These are phyloP conservation scores for Anguilla marmorata DNA, from an alignment of 2,797 vertebrate species.

Conservation along the genomic window DNA sequence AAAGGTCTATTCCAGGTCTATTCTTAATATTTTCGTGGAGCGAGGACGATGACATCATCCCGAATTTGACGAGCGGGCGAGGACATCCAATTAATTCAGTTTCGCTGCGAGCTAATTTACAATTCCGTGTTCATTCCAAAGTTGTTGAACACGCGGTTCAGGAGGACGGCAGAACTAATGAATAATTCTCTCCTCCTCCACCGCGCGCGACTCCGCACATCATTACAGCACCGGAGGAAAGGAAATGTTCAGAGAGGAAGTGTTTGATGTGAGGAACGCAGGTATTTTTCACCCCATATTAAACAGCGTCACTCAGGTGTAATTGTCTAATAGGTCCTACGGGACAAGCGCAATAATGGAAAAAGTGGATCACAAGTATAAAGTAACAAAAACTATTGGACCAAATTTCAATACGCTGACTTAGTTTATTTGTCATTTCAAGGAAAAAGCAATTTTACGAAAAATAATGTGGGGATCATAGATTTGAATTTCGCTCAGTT, in stretches of 20 bases:
- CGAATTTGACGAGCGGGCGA: conserved; percentile 78
- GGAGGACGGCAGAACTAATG: conserved; percentile 75
- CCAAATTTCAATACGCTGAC: conserved; percentile 35
- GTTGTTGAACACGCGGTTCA: conserved; percentile 77
- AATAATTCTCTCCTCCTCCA: conserved; percentile 81
- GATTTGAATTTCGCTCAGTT: not conserved
- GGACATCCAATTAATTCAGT: conserved; percentile 85
- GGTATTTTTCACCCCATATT: conserved; percentile 76
- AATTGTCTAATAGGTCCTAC: conserved; percentile 77
- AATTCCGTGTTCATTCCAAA: conserved; percentile 78
- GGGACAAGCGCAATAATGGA: conserved; percentile 52
- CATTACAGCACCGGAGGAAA: conserved; percentile 66
- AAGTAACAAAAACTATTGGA: conserved; percentile 45
- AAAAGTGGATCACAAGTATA: conserved; percentile 38
- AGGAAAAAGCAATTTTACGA: conserved; percentile 25
- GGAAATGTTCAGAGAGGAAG: conserved; percentile 69
- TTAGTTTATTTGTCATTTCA: conserved; percentile 40
- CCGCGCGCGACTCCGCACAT: conserved; percentile 67
- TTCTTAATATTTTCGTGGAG: conserved; percentile 61
- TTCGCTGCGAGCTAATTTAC: conserved; percentile 84
- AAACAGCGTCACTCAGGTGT: conserved; percentile 75
- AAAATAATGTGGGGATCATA: conserved; percentile 15
- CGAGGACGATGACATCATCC: conserved; percentile 76
- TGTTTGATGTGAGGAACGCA: conserved; percentile 79
- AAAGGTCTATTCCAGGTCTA: conserved; percentile 35